Base-by-base conservation (phyloP, 2,113 vertebrate genomes). In the Zapus hudsonius region DNA sequence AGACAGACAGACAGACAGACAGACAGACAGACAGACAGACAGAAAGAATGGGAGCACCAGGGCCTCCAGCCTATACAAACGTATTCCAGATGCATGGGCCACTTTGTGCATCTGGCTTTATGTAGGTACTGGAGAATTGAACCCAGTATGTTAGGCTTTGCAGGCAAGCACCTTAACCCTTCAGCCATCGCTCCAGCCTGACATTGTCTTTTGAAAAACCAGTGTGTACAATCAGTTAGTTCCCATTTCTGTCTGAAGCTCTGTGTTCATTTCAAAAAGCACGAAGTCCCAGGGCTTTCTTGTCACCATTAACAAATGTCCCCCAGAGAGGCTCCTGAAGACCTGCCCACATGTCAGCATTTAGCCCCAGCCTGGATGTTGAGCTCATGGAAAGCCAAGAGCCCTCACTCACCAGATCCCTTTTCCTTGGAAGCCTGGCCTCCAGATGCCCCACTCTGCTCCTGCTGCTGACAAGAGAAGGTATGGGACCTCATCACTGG, bases 201-300 rank as follows among this genome's bases (percentile, higher is more conserved):
- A 80, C 55, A 63, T 2, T 31, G 83, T 59, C 69, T 72, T 78
- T n/a, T 66, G 81, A 89, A 91, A 94, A 87, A 36, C 87, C 88
- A 52, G 67, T 42, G 73, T 70, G 64, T 79, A 76, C 70, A 96
- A 95, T 87, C 92, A 87, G 79, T 95, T 95, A 23, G 93, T 90
- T 97, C 72, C 91, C 67, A 74, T 97, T 97, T 98, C 94, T 94
- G 94, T 97, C 89, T 94, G 90, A 92, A 76, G 84, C 17, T 91
- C 66, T 85, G 96, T 96, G 86, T 95, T 90, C 87, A 75, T 63
- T 92, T 94, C 94, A 52, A 42, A 94, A 86, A 88, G 79, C 27
- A 95, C 85, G 64, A 16, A 23, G 66, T 22, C 73, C 42, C 81
- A 29, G 25, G 61, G 33, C 70, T 93, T 47, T 63, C 70, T 47